These are phyloP conservation scores for Cirrhinus molitorella DNA, from an alignment of 2,797 vertebrate genomes.

Conservation along the genomic window DNA sequence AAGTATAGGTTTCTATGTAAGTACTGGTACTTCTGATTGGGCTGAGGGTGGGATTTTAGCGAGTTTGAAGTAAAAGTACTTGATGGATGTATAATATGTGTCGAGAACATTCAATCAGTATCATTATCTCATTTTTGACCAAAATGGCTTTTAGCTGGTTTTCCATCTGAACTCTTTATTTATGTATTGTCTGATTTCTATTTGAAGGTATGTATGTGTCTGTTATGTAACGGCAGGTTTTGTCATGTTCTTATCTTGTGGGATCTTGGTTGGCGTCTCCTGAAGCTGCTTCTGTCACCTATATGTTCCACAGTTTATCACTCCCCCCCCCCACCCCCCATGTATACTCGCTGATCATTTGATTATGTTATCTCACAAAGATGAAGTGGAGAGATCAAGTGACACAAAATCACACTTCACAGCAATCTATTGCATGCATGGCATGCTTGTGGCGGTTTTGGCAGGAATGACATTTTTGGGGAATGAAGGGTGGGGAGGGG, in stretches of 20 bases:
- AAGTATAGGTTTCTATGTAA: too few relatives aligned
- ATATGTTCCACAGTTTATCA: slow-evolving; percentile 43
- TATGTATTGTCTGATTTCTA: background rate
- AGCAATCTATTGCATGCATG: slow-evolving; percentile 57
- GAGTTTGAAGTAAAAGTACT: too few relatives aligned
- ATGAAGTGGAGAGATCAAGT: slow-evolving; percentile 69
- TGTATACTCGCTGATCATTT: slow-evolving; percentile 60
- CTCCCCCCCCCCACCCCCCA: slow-evolving; percentile 17
- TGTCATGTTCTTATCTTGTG: slow-evolving; percentile 69
- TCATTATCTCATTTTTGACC: too few relatives aligned
- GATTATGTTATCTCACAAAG: slow-evolving; percentile 74
- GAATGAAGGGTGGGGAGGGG: background rate
- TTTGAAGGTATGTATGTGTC: slow-evolving; percentile 7
- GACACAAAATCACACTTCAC: slow-evolving; percentile 62
- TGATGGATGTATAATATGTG: too few relatives aligned
- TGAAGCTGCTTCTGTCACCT: slow-evolving; percentile 57
- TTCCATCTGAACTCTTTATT: too few relatives aligned
- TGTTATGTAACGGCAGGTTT: slow-evolving; percentile 66
- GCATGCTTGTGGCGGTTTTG: background rate
- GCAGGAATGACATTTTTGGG: background rate
- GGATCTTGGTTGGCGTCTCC: slow-evolving; percentile 65
- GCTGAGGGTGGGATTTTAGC: too few relatives aligned
- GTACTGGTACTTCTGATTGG: too few relatives aligned
- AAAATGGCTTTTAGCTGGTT: too few relatives aligned
- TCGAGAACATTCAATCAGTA: too few relatives aligned